Evolutionary conservation across 2,888 invertebrate species (phyloP).

Genomic region (Ornithoptera priamus): DNA sequence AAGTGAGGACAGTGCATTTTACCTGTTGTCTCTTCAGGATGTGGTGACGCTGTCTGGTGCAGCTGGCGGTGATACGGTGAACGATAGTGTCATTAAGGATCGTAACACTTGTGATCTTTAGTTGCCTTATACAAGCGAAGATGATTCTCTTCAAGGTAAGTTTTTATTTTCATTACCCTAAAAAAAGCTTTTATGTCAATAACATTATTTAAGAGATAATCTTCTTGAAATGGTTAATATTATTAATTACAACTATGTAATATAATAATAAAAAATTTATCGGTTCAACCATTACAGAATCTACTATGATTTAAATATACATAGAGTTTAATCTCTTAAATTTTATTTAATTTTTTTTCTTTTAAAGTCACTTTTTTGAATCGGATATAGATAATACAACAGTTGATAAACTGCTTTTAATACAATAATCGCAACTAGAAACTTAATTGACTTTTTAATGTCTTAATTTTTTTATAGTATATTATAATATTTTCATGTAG

Average conservation of each 20-base stretch:
- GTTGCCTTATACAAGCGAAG: background rate
- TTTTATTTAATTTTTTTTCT: too few species aligned
- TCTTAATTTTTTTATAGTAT: too few species aligned
- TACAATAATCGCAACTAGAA: too few species aligned
- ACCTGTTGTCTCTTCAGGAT: conserved; percentile 41
- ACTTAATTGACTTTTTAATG: too few species aligned
- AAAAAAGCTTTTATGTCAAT: background rate
- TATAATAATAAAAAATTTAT: background rate
- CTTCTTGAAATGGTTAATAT: background rate
- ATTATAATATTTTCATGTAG: too few species aligned
- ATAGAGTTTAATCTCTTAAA: background rate
- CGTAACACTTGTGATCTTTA: background rate
- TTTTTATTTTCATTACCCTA: background rate
- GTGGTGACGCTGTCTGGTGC: conserved; percentile 41
- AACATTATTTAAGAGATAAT: background rate
- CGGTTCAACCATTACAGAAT: background rate
- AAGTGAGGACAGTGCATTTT: conserved; percentile 55
- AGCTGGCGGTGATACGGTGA: conserved; percentile 35
- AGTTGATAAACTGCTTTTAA: too few species aligned
- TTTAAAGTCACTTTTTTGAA: background rate
- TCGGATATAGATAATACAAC: too few species aligned
- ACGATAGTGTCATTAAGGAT: conserved; percentile 39
- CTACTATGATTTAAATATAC: background rate
- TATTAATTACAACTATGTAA: background rate
- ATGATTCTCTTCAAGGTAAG: conserved; percentile 53